A percentile compares a stretch with the other conserved stretches of the same genome.
Conservation (phyloP, 2,888 invertebrate species). For the Heterodera filipjevi region DNA sequence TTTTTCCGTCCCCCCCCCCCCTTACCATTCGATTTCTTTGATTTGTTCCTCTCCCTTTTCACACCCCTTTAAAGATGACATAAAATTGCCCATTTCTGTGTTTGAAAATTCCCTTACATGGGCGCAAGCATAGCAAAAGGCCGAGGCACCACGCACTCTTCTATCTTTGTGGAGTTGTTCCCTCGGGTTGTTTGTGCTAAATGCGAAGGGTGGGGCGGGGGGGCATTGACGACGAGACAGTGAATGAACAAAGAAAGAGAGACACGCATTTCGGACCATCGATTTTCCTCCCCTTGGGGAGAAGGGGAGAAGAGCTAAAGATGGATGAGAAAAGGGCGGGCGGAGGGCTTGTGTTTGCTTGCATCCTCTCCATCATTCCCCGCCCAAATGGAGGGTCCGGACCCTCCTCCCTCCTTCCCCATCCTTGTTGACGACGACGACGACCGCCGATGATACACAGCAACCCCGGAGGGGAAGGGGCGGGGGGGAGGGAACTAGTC, state of each 20-base stretch:
- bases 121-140: background rate
- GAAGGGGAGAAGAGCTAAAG: background rate
- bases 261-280: background rate
- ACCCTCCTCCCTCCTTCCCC: background rate
- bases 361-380: background rate
- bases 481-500: background rate
- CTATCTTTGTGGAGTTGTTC: background rate
- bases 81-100: no score
- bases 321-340: background rate
- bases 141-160: background rate
- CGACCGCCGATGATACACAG: slow-evolving; percentile 5
- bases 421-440: slow-evolving; percentile 7
- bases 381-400: background rate
- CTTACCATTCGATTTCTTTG: no score
- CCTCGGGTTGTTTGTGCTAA: background rate
- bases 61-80: no score
- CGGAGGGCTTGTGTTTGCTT: background rate
- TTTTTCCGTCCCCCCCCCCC: no score
- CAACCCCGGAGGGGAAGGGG: background rate
- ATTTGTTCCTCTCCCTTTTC: no score
- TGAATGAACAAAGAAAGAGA: background rate
- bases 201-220: background rate
- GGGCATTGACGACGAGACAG: background rate
- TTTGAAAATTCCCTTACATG: background rate
- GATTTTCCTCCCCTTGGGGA: background rate